Percentiles rank a stretch among this genome's conserved stretches.
Evolutionary conservation across 1,140 invertebrate genomes (phyloP).

Genomic region (Eurosta solidaginis): DNA sequence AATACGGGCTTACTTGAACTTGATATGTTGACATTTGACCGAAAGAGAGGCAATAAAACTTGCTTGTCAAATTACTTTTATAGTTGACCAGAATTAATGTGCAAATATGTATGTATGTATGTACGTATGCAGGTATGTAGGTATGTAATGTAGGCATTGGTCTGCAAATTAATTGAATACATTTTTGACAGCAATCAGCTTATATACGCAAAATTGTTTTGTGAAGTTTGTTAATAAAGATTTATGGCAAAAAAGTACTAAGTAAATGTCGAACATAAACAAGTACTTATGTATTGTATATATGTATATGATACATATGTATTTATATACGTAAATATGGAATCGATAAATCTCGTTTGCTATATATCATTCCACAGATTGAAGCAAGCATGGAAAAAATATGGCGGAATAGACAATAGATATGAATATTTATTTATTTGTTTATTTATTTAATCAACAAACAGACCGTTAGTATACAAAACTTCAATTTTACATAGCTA

Average conservation of each 20-base stretch:
- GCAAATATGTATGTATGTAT: background rate
- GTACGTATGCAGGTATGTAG: background rate
- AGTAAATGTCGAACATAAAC: no score
- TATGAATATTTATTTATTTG: no score
- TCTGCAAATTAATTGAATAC: background rate
- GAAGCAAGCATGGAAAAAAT: no score
- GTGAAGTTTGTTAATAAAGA: background rate
- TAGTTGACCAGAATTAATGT: background rate
- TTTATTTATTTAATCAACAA: no score
- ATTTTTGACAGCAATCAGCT: background rate
- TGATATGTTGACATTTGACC: constrained; percentile 17
- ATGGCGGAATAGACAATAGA: no score
- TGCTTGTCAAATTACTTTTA: background rate
- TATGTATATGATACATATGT: no score
- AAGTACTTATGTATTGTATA: no score
- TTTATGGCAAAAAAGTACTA: background rate
- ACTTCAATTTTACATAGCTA: no score
- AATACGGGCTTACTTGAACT: background rate
- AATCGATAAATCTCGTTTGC: no score
- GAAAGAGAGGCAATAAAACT: background rate
- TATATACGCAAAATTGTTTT: background rate
- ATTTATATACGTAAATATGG: no score
- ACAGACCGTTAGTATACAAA: no score
- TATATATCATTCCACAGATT: no score
- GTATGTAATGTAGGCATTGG: background rate